These are phyloP conservation scores for Tetanocera ferruginea DNA, from an alignment of 2,888 invertebrate species.

Conservation along the genomic window DNA sequence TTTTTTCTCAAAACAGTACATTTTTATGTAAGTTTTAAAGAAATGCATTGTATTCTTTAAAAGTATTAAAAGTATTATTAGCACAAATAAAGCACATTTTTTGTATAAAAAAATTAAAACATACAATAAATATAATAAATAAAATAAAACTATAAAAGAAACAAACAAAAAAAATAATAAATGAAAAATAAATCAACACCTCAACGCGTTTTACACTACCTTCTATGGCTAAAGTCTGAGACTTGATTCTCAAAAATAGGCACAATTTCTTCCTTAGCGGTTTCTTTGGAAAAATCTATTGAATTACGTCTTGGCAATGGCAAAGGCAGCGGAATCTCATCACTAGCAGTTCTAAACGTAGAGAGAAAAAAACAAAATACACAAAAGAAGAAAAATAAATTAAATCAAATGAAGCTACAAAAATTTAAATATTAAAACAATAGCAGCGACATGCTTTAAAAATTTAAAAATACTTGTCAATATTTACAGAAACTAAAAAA, in stretches of 20 bases:
- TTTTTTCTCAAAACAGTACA: too few relatives aligned
- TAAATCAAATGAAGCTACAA: conserved; percentile 38
- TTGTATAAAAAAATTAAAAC: background rate
- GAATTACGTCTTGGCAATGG: conserved; percentile 75
- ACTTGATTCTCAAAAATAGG: conserved; percentile 76
- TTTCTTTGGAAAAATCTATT: conserved; percentile 73
- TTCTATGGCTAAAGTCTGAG: conserved; percentile 73
- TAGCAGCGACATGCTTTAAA: background rate
- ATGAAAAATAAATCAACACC: background rate
- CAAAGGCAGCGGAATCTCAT: conserved; percentile 72
- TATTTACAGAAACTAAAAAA: background rate
- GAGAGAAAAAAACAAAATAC: conserved; percentile 48
- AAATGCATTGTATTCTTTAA: too few relatives aligned
- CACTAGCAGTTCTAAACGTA: conserved; percentile 66
- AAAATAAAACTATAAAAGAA: background rate
- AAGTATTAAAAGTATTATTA: too few relatives aligned
- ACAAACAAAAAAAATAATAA: background rate
- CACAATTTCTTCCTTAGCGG: conserved; percentile 65
- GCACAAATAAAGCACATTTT: background rate
- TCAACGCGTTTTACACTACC: conserved; percentile 56
- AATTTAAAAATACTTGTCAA: conserved; percentile 24
- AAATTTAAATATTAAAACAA: conserved; percentile 39
- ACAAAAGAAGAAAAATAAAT: conserved; percentile 40
- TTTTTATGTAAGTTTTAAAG: too few relatives aligned
- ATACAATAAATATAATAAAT: conserved; percentile 41